Evolutionary conservation across 2,113 vertebrate genomes (phyloP), one percentile per base, ranked within the genome.

Genomic region (Octodon degus): DNA sequence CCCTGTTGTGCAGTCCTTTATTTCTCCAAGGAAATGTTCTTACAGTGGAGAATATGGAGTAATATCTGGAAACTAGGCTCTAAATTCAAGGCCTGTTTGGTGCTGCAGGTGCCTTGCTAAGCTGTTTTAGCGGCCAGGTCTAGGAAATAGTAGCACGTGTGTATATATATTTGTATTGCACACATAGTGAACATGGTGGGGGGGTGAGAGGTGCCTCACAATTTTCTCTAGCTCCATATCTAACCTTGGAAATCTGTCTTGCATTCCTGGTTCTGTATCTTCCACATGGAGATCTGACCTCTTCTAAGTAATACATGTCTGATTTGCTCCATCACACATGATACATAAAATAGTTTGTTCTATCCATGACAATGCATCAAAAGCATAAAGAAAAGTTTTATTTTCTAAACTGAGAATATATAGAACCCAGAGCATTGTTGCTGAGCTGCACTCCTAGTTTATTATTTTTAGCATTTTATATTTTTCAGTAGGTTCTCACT

Each of bases 1-100:
- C 19, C 37, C 2, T 22, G 55, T 24, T 63, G 67, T 60, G 2
- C 16, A 50, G 79, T 68, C 30, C 63, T 4, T 62, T 8, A 17
- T 74, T 79, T 90, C 17, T 92, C 70, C 77, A 88, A 43, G 60
- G 63, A 68, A 79, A 77, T 14, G 4, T 27, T 96, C 67, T 91
- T 17, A 14, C 0, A 30, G 6, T 81, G 27, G 10, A 27, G 58
- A 90, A 68, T 2, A 30, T 7, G 17, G 30, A 20, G 2, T 50
- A 43, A 80, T 50, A 63, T 81, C 43, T 77, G 90, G 85, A 82
- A 43, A 68, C 77, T 22, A 72, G 58, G 37, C 63, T 80, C 72
- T 72, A 25, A 32, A 53, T 50, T n/a, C n/a, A 47, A 82, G 40
- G 10, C 8, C 20, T 65, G 47, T 43, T 60, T 37, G 25, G 30